phyloP scores from a whole-genome alignment of 2,113 vertebrate species.

The Pterocles gutturalis region DNA sequence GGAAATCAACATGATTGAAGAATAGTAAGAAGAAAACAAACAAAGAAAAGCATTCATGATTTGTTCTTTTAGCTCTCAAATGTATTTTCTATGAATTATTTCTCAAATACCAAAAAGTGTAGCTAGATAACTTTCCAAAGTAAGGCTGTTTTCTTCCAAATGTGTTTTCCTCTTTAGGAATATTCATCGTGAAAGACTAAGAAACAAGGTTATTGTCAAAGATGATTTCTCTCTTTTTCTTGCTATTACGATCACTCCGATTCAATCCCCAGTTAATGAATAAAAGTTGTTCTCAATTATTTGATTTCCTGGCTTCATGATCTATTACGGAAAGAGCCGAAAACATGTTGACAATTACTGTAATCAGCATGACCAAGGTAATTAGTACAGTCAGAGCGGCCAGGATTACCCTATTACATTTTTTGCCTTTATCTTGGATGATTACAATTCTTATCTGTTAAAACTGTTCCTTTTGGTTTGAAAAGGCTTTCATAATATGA shows the following conservation, averaged over 20 bases:
- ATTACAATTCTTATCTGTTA: background rate
- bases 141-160: background rate
- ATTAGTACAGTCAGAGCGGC: background rate
- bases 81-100: background rate
- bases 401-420: background rate
- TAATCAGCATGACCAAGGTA: background rate
- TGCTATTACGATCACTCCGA: background rate
- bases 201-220: background rate
- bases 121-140: background rate
- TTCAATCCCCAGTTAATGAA: background rate
- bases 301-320: background rate
- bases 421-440: background rate
- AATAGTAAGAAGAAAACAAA: background rate
- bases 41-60: fast-evolving
- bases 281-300: background rate
- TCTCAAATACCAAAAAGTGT: background rate
- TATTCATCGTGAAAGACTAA: background rate
- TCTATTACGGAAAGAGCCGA: background rate
- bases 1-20: background rate
- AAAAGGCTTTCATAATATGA: background rate
- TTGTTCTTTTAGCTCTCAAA: background rate
- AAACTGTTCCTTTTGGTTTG: background rate
- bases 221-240: background rate
- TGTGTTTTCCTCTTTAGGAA: background rate
- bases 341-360: background rate